Base-by-base conservation (phyloP, 2,888 invertebrate species). In the Mythimna ferrago region DNA sequence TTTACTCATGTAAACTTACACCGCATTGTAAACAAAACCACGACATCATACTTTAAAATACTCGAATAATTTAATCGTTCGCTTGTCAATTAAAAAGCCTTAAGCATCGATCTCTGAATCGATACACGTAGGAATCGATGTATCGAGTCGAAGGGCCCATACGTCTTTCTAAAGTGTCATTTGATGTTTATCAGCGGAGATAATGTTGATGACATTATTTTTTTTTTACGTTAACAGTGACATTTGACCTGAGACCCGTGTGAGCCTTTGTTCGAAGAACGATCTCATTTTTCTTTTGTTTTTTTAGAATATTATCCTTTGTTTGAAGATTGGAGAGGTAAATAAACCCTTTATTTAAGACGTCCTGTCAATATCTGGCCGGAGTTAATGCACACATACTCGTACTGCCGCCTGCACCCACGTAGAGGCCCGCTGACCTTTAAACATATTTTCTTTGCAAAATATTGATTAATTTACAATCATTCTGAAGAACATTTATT, bases 121-220 rank as follows among this genome's bases (percentile, higher is more conserved):
- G 92, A 91, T 91, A 89, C 89, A 88, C 76, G 89, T 85, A 84
- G 84, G 87, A 92, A 91, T 89, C 92, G 89, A 89, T 92, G 90
- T 90, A 89, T 91, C 89, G 88, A 87, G 87, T 86, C 85, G 87
- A 88, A 88, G 87, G 81, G 77, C 82, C 84, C 86, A 93, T 94
- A 88, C 89, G 84, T 95, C 94, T 94, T 93, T 88, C 91, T 91
- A 86, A 83, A 86, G 89, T 94, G 93, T 94, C 94, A 91, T 87
- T 86, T 84, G 93, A 92, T 92, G 89, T 87, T 90, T 92, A 94
- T 94, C 94, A 88, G 58, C 69, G 60, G 48, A 87, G 87, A 91
- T 90, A 89, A 90, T 86, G 87, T 88, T 91, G 89, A 89, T 86
- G 88, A 89, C 89, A 90, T 91, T 88, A 89, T 90, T 88, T 91